A percentile compares a stretch with the other conserved stretches of the same genome.
Conservation (phyloP, 2,797 vertebrate genomes). For the Psittacula echo region DNA sequence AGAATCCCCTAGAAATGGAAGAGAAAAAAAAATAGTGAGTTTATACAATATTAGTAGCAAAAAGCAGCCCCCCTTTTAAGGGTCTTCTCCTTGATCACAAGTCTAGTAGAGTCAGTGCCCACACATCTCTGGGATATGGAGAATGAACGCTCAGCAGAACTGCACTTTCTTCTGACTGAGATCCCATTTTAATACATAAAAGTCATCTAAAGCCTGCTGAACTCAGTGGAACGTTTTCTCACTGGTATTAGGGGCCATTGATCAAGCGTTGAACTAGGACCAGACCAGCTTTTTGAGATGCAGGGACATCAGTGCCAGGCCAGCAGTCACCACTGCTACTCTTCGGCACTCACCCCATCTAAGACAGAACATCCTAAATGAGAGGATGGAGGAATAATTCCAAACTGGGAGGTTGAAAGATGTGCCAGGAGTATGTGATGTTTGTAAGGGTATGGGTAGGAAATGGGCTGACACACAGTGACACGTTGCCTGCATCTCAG, state of each 20-base stretch:
- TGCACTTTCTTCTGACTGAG: not conserved
- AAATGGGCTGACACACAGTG: not conserved
- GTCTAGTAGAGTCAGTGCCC: not conserved
- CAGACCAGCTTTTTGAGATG: not conserved
- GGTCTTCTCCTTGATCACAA: not conserved
- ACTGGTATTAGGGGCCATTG: not conserved
- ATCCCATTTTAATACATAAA: not conserved
- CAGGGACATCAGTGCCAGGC: not conserved
- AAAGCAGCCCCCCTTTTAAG: not conserved
- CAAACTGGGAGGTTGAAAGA: not conserved
- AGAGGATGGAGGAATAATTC: not conserved
- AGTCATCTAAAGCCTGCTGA: not conserved
- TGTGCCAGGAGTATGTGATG: accelerated
- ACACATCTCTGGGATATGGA: accelerated
- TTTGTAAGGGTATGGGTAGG: not conserved
- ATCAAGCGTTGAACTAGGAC: not conserved
- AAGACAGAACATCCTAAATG: not conserved
- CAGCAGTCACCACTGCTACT: not conserved
- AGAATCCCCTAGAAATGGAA: conserved; percentile 85
- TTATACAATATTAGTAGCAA: not conserved
- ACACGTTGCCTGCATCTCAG: not conserved
- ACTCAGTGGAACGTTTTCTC: not conserved
- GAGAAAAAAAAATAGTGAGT: conserved; percentile 60
- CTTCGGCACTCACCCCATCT: not conserved
- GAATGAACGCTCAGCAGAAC: not conserved